Conservation (phyloP, 2,888 invertebrate species). For the Embidobia sp. region DNA sequence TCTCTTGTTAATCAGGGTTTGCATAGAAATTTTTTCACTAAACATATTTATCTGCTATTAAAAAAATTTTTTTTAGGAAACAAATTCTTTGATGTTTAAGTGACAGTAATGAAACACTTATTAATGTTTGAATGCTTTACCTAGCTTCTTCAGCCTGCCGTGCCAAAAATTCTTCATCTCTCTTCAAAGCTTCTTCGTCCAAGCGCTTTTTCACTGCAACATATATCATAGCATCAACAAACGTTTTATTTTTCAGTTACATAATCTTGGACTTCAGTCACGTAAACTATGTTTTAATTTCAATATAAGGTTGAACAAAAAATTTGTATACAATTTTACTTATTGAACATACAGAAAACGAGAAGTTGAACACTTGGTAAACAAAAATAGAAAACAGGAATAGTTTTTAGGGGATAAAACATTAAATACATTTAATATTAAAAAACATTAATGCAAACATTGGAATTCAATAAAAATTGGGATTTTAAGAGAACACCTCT, state of each 20-base stretch:
- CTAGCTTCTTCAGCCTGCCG: slow-evolving; percentile 71
- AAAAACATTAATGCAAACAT: slow-evolving; percentile 7
- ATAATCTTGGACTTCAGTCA: no score
- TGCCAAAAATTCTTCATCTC: slow-evolving; percentile 72
- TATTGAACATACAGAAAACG: no score
- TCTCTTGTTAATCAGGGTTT: slow-evolving; percentile 2
- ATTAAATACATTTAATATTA: neutral
- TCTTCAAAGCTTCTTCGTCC: slow-evolving; percentile 72
- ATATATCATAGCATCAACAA: slow-evolving; percentile 6
- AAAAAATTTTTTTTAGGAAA: slow-evolving; percentile 20
- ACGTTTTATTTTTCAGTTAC: neutral
- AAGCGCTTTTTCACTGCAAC: slow-evolving; percentile 73
- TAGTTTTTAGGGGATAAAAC: neutral
- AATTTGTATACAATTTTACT: no score
- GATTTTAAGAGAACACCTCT: slow-evolving; percentile 8
- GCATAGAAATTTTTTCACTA: slow-evolving; percentile 41
- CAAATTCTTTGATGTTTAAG: slow-evolving; percentile 22
- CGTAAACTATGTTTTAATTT: no score
- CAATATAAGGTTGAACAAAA: no score
- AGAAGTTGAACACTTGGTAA: neutral
- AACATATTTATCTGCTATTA: slow-evolving; percentile 6
- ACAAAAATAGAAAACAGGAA: neutral
- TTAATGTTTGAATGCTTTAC: slow-evolving; percentile 66
- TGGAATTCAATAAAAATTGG: neutral
- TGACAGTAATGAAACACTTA: slow-evolving; percentile 45